Evolutionary conservation across 2,888 invertebrate genomes (phyloP), one percentile per base, ranked within the genome.

Genomic region (Scrobipalpa atriplicella): DNA sequence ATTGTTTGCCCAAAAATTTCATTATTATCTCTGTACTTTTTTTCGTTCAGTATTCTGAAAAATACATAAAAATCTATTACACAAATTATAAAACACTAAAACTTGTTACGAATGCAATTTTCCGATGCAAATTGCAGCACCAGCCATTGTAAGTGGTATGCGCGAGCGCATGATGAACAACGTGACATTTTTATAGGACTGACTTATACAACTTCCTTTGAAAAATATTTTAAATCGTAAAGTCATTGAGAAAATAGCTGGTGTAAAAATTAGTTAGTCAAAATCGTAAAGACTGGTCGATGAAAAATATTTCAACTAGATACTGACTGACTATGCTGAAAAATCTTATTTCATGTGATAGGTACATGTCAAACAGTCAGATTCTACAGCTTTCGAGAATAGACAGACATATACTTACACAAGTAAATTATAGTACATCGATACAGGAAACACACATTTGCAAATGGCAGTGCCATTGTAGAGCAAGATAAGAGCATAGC

Each of bases 111-210:
- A 38, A 18, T n/a, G 11, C 6, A 56, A 1, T 9, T 56, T 11
- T 13, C 21, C 10, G 18, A 21, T 47, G 64, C 64, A 39, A 54
- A 64, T 56, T 56, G 64, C 56, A 7, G 16, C 11, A 21, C 39
- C 13, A 51, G 36, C 38, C 18, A 56, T 56, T 16, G 16, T 52
- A 54, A 21, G 39, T 41, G 10, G 63, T 10, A 47, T 29, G 38
- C 41, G 54, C 64, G 21, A 16, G 77, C 81, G 82, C 86, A 81
- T 85, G 82, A 73, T 72, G 62, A 68, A 73, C 79, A 86, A 87
- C 85, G 87, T 87, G 86, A 85, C 81, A 78, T 29, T 56, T 21
- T 16, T 47, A 47, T 43, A 43, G 2, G 13, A 3, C 13, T 43
- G 11, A 13, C n/a, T 16, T 47, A 5, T 10, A 16, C 47, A 47